Evolutionary conservation across 2,888 invertebrate genomes (phyloP), one percentile per base, ranked within the genome.

Genomic region (Drosophila anceps): DNA sequence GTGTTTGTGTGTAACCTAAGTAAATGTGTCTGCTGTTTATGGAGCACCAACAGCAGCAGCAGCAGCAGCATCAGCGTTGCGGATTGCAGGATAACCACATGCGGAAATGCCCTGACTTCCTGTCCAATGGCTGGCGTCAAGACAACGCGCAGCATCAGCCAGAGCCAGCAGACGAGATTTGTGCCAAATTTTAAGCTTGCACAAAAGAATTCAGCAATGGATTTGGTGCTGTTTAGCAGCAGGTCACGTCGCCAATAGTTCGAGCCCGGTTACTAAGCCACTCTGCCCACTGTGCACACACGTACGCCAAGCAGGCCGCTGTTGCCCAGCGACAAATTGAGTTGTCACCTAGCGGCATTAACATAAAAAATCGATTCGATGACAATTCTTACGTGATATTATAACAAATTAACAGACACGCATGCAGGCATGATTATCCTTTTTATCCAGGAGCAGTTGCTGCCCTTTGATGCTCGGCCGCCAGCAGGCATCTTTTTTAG

Each of bases 321-420:
- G 73, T 64, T 35, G 67, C 59, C 46, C 44, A 50, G 66, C 73
- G 65, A 69, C 73, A 82, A 86, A 91, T 90, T 88, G 86, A 84
- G 79, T 79, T 87, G 89, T 90, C 87, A 84, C 82, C 76, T 76
- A 65, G 79, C 70, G 70, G 73, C 76, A 84, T 85, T 91, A 80
- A 81, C 82, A 91, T 90, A 83, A 76, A 76, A 81, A 76, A 88
- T 88, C 82, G 85, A 88, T 88, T 85, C 71, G 46, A 35, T 46
- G 46, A 15, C 64, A 39, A 75, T 73, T 82, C 79, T 86, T 89
- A 86, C 86, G 86, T 86, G 86, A 87, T 87, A 78, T 82, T 81
- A 73, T 75, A 81, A 72, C 79, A 82, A 82, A 87, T 86, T 88
- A 89, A 81, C 84, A 72, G 78, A 73, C 79, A 73, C 59, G 59